Conservation (phyloP, 1,140 invertebrate species). For the Cotesia typhae region DNA sequence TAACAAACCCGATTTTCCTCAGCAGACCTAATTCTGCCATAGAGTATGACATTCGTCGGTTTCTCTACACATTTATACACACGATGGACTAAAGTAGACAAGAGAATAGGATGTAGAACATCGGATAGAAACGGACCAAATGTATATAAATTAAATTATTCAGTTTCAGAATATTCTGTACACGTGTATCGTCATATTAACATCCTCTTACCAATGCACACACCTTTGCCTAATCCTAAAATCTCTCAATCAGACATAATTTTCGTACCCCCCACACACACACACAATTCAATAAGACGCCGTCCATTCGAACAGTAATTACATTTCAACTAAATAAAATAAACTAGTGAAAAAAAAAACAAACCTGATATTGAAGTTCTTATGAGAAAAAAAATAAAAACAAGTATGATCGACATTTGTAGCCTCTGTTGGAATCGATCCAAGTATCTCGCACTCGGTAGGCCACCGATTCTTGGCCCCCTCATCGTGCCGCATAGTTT, state of each 20-base stretch:
- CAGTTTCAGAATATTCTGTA: conserved; percentile 22
- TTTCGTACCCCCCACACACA: too few relatives aligned
- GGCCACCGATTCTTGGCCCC: conserved; percentile 60
- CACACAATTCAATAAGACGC: neutral
- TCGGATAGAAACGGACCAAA: neutral
- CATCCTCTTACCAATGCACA: conserved; percentile 5
- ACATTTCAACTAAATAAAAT: conserved; percentile 13
- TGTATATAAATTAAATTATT: conserved; percentile 33
- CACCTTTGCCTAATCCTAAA: conserved; percentile 18
- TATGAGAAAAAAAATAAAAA: conserved; percentile 56
- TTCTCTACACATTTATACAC: neutral
- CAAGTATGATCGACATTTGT: conserved; percentile 54
- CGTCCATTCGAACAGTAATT: neutral
- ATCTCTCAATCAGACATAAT: conserved; percentile 15
- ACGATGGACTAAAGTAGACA: conserved; percentile 7
- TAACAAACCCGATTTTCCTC: too few relatives aligned
- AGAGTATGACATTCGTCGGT: too few relatives aligned
- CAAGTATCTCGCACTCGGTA: conserved; percentile 53
- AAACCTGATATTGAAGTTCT: conserved; percentile 56
- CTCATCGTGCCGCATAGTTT: conserved; percentile 62
- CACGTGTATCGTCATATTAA: conserved; percentile 35
- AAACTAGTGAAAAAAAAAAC: conserved; percentile 38
- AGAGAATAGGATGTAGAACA: conserved; percentile 12
- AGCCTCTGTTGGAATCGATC: conserved; percentile 53
- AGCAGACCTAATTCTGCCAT: too few relatives aligned